Evolutionary conservation across 92 coral and sea anemone genomes (phyloP), one percentile per base, ranked within the genome.

Genomic region (Umimayanthus kanabou): DNA sequence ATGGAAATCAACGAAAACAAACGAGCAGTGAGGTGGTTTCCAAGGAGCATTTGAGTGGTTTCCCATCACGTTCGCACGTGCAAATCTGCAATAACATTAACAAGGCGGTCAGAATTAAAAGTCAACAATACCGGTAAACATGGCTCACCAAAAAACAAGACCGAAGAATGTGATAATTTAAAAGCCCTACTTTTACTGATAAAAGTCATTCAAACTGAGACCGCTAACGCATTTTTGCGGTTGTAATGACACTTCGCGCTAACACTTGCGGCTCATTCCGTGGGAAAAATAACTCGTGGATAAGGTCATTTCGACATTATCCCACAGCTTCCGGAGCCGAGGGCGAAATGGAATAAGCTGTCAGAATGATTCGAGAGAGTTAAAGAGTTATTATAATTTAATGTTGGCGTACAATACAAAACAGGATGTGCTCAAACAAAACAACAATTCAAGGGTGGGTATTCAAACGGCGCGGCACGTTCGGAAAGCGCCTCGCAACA

Each of bases 271-370:
- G 96, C 92, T 91, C 69, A 77, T 84, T 90, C 93, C 96, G 96
- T 93, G 98, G 96, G 96, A 95, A 95, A 73, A 95, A 95, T 93
- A 92, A 84, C 88, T 95, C 64, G 85, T 33, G 82, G 85, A 90
- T 93, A 70, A 71, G 74, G 87, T 83, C 87, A 83, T 72, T 69
- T 43, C 40, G 29, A 45, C 77, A 69, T 69, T 67, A 42, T 70
- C 87, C 87, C 64, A 26, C 78, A 43, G 47, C 87, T 83, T 83
- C 87, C 87, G 87, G 87, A 26, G 87, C 87, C 87, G 87, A 45
- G 67, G 87, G 87, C 87, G 87, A 83, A 83, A 67, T 10, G 15
- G 55, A 28, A 70, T 10, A 45, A 49, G 33, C 87, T 83, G 87
- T 83, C 87, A 83, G 71, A 70, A 25, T 83, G 77, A 83, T 83